Evolutionary conservation across 2,888 invertebrate genomes (phyloP).

Genomic region (Agrochola circellaris): DNA sequence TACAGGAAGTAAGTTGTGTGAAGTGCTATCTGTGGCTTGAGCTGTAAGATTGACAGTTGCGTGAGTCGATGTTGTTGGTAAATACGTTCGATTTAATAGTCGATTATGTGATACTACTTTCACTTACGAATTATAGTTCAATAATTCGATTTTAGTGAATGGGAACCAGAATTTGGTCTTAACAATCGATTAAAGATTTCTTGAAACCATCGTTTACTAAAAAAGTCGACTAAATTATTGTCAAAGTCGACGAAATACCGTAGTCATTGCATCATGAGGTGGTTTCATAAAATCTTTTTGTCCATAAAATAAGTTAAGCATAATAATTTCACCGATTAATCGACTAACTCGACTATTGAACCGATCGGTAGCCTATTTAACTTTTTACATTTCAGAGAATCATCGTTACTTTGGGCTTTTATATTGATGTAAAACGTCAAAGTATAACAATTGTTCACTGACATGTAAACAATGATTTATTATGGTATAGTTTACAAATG

Average conservation of each 20-base stretch:
- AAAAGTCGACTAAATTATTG: constrained; percentile 29
- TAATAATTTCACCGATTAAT: constrained; percentile 40
- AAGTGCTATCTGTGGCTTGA: constrained; percentile 44
- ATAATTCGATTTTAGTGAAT: constrained; percentile 61
- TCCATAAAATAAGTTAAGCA: constrained; percentile 41
- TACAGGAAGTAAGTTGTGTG: constrained; percentile 57
- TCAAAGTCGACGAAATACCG: constrained; percentile 10
- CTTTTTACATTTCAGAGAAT: constrained; percentile 40
- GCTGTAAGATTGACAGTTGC: constrained; percentile 43
- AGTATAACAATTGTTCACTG: constrained; percentile 26
- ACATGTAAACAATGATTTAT: constrained; percentile 55
- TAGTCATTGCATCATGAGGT: constrained; percentile 5
- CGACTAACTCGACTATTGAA: constrained; percentile 55
- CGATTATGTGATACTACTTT: constrained; percentile 36
- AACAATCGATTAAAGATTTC: constrained; percentile 39
- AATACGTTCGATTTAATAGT: constrained; percentile 53
- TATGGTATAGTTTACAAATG: constrained; percentile 55
- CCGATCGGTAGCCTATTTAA: constrained; percentile 39
- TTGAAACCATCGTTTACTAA: constrained; percentile 12
- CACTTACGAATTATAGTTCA: constrained; percentile 62
- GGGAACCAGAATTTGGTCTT: constrained; percentile 15
- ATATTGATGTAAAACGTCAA: constrained; percentile 38
- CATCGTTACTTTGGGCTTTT: constrained; percentile 36
- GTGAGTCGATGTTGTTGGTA: constrained; percentile 43
- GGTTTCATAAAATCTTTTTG: constrained; percentile 45